Percentiles rank a stretch among this genome's conserved stretches.
These are phyloP conservation scores for Geococcyx californianus DNA, from an alignment of 2,113 vertebrate genomes.

Conservation along the genomic window DNA sequence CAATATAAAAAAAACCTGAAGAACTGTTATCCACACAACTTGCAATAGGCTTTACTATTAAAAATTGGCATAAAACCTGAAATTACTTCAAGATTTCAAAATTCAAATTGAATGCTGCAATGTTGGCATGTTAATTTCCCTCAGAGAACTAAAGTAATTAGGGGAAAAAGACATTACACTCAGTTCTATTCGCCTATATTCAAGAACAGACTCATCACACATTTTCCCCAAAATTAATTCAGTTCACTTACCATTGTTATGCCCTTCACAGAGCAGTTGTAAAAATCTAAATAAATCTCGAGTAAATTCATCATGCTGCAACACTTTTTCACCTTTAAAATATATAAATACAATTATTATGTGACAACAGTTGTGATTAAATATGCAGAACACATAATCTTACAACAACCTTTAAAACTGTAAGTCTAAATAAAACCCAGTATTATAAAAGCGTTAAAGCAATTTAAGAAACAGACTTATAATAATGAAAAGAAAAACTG, in stretches of 20 bases:
- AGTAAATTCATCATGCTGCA: conserved; percentile 97
- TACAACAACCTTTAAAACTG: conserved; percentile 27
- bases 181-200: background rate
- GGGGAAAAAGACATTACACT: background rate
- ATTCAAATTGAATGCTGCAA: background rate
- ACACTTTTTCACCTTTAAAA: conserved; percentile 95
- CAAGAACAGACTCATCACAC: background rate
- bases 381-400: conserved; percentile 29
- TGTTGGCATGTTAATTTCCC: background rate
- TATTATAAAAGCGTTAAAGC: conserved; percentile 52
- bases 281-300: conserved; percentile 96
- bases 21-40: background rate
- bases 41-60: background rate
- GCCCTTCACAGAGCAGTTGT: conserved; percentile 97
- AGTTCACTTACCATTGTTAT: conserved; percentile 91
- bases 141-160: background rate
- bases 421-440: conserved; percentile 13
- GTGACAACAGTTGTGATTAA: conserved; percentile 39
- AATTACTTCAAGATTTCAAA: background rate
- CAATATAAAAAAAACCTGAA: background rate
- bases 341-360: conserved; percentile 55
- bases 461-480: conserved; percentile 49
- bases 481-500: conserved; percentile 40
- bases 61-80: background rate
- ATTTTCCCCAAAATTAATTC: background rate